phyloP scores from a whole-genome alignment of 2,888 invertebrate species.

The Leucozona laternaria region DNA sequence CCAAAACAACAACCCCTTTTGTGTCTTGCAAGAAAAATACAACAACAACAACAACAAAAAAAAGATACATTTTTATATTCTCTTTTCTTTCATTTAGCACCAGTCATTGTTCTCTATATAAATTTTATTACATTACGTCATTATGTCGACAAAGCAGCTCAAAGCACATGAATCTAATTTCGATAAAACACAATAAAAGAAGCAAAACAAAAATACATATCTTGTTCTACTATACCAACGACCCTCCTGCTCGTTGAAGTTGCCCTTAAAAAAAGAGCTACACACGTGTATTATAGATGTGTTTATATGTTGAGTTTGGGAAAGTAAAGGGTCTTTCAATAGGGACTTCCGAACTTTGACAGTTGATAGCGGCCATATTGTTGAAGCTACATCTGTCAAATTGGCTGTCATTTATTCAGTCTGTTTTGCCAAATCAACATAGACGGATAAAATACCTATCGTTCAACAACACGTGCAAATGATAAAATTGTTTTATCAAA shows the following conservation, averaged over 20 bases:
- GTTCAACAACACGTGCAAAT: too few relatives aligned
- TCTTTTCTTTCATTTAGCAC: neutral
- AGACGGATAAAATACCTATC: too few relatives aligned
- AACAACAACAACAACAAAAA: too few relatives aligned
- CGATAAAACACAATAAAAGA: slow-evolving; percentile 35
- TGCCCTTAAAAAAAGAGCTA: neutral
- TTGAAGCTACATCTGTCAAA: too few relatives aligned
- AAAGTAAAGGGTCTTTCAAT: neutral
- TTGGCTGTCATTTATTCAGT: too few relatives aligned
- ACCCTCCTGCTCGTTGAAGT: slow-evolving; percentile 8
- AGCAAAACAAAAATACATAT: slow-evolving; percentile 42
- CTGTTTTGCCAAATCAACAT: too few relatives aligned
- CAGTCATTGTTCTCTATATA: slow-evolving; percentile 28
- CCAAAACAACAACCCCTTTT: slow-evolving; percentile 36
- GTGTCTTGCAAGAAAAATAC: slow-evolving; percentile 15
- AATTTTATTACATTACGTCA: slow-evolving; percentile 54
- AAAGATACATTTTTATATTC: neutral
- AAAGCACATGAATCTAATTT: slow-evolving; percentile 52
- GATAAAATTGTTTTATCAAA: too few relatives aligned
- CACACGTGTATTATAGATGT: too few relatives aligned
- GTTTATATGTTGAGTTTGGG: neutral
- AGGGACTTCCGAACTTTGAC: too few relatives aligned
- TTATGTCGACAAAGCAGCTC: slow-evolving; percentile 56
- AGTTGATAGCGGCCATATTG: too few relatives aligned
- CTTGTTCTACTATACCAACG: neutral